These are phyloP conservation scores for Xylocopa sonorina DNA, from an alignment of 1,140 invertebrate genomes.

Conservation along the genomic window DNA sequence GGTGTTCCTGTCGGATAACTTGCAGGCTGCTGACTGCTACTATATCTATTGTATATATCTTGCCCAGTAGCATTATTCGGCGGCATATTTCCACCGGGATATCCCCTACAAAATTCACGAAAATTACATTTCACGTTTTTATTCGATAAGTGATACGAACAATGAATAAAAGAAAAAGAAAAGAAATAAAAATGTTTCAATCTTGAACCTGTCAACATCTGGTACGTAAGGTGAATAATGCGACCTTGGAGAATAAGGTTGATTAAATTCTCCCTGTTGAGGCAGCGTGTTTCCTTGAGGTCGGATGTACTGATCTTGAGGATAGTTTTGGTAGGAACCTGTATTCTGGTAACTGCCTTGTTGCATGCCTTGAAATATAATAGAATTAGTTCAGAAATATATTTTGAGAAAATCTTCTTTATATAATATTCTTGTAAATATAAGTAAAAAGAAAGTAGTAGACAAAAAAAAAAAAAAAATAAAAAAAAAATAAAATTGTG, in stretches of 20 bases:
- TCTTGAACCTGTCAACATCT: slow-evolving; percentile 85
- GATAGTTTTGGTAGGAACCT: slow-evolving; percentile 82
- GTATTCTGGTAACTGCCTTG: slow-evolving; percentile 83
- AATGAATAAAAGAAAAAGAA: too few species aligned
- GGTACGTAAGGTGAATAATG: slow-evolving; percentile 89
- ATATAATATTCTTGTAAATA: background rate
- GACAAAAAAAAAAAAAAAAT: background rate
- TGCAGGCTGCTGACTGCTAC: slow-evolving; percentile 74
- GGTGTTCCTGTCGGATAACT: slow-evolving; percentile 73
- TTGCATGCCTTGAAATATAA: slow-evolving; percentile 74
- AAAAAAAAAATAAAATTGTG: background rate
- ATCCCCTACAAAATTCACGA: slow-evolving; percentile 71
- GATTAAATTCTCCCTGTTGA: slow-evolving; percentile 81
- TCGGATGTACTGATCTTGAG: slow-evolving; percentile 82
- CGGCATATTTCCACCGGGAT: slow-evolving; percentile 78
- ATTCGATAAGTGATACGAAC: background rate
- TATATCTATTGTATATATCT: slow-evolving; percentile 80
- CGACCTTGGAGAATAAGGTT: slow-evolving; percentile 84
- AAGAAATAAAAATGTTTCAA: background rate
- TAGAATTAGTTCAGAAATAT: background rate
- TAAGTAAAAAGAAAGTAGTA: background rate
- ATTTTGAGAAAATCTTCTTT: background rate
- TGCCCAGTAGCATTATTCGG: slow-evolving; percentile 76
- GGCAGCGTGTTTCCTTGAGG: slow-evolving; percentile 78
- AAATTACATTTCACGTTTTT: slow-evolving; percentile 3